Evolutionary conservation across 2,113 vertebrate genomes (phyloP), one percentile per base, ranked within the genome.

Genomic region (Ptychochromis oligacanthus): DNA sequence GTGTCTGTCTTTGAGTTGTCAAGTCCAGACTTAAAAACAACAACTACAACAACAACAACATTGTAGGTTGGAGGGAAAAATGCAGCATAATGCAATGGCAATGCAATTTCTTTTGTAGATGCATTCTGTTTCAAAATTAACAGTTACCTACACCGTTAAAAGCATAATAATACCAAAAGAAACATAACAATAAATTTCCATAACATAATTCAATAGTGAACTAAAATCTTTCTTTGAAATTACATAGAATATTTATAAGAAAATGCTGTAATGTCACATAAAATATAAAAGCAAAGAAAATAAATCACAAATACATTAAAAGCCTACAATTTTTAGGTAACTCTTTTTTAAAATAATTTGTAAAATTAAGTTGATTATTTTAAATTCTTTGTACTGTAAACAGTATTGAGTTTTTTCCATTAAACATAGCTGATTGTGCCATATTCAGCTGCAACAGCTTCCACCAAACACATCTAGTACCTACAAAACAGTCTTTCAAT

Each of bases 321-420:
- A 3, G 17, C 2, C 17, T 18, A 7, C 17, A 49, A 22, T 46
- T 67, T 67, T 67, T 67, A 49, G 22, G 9, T 67, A 18, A 2
- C 15, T 15, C 18, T 46, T 49, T 26, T 67, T 46, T 17, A 43
- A 26, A 1, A 0, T 67, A 46, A 1, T 4, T 2, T n/a, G 24
- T 65, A 24, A 36, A 36, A 36, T 36, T 36, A 36, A 36, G 6
- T 67, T 49, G 46, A 46, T 22, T 14, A 18, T 26, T 24, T 24
- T 4, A 14, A 6, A 0, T 5, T 0, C 0, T n/a, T n/a, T n/a
- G n/a, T n/a, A n/a, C n/a, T n/a, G n/a, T n/a, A n/a, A n/a, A n/a
- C n/a, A n/a, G n/a, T n/a, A n/a, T n/a, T n/a, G n/a, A 46, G 24
- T 26, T 67, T 4, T 0, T 1, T 15, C 22, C 38, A 67, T 67